Evolutionary conservation across 2,888 invertebrate genomes (phyloP).

Genomic region (Bugulina stolonifera): DNA sequence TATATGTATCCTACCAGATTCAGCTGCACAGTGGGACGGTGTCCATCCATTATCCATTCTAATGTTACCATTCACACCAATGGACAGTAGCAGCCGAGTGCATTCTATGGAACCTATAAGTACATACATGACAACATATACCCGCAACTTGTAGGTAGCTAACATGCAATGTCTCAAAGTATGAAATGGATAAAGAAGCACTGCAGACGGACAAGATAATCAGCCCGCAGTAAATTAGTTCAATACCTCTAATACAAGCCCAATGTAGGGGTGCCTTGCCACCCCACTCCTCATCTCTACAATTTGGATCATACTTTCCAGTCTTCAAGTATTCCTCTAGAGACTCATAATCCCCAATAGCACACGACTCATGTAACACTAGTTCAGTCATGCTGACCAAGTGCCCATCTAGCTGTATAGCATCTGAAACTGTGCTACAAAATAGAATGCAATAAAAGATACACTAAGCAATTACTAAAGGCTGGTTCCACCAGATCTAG

Average conservation of each 20-base stretch:
- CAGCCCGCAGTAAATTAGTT: too few relatives aligned
- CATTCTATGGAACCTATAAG: conserved; percentile 45
- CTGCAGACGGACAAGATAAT: too few relatives aligned
- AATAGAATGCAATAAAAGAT: too few relatives aligned
- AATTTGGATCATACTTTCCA: conserved; percentile 44
- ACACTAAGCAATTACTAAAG: too few relatives aligned
- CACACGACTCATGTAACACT: conserved; percentile 47
- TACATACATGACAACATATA: too few relatives aligned
- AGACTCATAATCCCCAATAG: conserved; percentile 43
- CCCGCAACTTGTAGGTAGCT: too few relatives aligned
- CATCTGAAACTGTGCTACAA: too few relatives aligned
- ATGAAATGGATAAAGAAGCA: too few relatives aligned
- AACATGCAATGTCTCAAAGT: too few relatives aligned
- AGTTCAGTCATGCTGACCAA: conserved; percentile 35
- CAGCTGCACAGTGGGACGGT: conserved; percentile 48
- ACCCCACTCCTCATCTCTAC: conserved; percentile 42
- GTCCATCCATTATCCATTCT: conserved; percentile 45
- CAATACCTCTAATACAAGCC: conserved; percentile 46
- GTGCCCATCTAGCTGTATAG: too few relatives aligned
- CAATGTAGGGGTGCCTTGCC: conserved; percentile 46
- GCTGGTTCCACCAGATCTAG: too few relatives aligned
- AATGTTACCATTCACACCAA: conserved; percentile 41
- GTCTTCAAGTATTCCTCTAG: conserved; percentile 41
- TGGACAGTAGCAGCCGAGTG: conserved; percentile 41
- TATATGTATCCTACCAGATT: conserved; percentile 40